These are phyloP conservation scores for Dasypus novemcinctus DNA, from an alignment of 2,113 vertebrate genomes.

Conservation along the genomic window DNA sequence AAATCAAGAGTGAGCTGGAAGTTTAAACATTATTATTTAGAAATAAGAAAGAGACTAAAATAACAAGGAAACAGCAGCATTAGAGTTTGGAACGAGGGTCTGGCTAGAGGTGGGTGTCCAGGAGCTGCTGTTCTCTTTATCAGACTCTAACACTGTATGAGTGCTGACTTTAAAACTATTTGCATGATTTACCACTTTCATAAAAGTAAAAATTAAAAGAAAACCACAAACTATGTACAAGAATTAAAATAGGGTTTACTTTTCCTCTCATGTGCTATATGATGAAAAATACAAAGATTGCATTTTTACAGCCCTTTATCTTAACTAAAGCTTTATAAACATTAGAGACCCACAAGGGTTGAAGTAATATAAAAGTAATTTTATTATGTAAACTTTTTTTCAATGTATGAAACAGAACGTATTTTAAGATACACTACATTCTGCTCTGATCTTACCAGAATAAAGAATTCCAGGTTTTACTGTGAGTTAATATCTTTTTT, in stretches of 20 bases:
- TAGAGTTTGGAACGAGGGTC: background rate
- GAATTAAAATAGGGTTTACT: background rate
- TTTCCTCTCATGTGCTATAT: background rate
- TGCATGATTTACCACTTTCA: background rate
- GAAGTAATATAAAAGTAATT: background rate
- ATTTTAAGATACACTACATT: background rate
- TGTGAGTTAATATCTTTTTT: background rate
- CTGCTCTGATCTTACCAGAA: background rate
- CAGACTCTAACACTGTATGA: background rate
- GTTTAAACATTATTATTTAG: background rate
- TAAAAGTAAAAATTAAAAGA: constrained; percentile 17
- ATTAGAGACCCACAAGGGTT: background rate
- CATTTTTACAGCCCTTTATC: background rate
- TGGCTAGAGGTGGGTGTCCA: background rate
- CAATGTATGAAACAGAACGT: background rate
- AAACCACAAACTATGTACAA: background rate
- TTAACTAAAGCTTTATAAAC: background rate
- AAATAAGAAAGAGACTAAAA: background rate
- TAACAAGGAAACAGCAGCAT: background rate
- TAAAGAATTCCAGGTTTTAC: background rate
- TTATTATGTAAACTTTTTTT: constrained; percentile 1
- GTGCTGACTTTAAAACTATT: constrained; percentile 6
- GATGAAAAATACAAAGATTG: background rate
- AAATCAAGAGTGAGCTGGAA: background rate
- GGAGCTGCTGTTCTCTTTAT: background rate